Evolutionary conservation across 2,797 vertebrate genomes (phyloP), one percentile per base, ranked within the genome.

Genomic region (Lutjanus campechanus): DNA sequence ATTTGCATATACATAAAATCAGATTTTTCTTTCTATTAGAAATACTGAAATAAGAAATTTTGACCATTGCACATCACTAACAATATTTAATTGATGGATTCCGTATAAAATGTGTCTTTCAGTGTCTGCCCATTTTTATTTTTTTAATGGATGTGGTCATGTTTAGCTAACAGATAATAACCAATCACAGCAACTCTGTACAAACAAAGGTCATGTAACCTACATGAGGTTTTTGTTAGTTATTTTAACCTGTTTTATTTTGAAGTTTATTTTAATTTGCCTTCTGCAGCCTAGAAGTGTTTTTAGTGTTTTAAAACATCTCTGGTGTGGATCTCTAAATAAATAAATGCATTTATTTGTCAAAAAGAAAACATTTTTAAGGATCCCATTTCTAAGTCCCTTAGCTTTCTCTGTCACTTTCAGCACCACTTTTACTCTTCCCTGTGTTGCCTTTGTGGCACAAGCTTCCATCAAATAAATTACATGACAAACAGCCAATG

Each of bases 271-370:
- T n/a, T n/a, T n/a, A n/a, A 36, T 36, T 36, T 36, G 29, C 29
- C 29, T 36, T 36, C 29, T 64, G 13, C 41, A 58, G 67, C 20
- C 53, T 47, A 36, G 13, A 71, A 51, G 16, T 50, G 19, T 53
- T 44, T 25, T 25, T 5, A 40, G 4, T 9, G 1, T 49, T 41
- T 1, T 49, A 41, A 49, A 58, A 41, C 25, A 44, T 36, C 9
- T 40, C 25, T 60, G 11, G 7, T 44, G 22, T 10, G 19, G 1
- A 61, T 76, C 10, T 54, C 20, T 69, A 9, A 76, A 46, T 9
- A 20, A 53, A 46, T 3, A 76, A 25, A 61, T 62, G 47, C 8
- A 25, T 64, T 69, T 61, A 58, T 43, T 25, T 25, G 20, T 55
- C 29, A 50, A 11, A 19, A 29, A 50, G 22, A 17, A 58, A 58